Conservation (phyloP, 1,140 invertebrate species). For the Macrobrachium rosenbergii region DNA sequence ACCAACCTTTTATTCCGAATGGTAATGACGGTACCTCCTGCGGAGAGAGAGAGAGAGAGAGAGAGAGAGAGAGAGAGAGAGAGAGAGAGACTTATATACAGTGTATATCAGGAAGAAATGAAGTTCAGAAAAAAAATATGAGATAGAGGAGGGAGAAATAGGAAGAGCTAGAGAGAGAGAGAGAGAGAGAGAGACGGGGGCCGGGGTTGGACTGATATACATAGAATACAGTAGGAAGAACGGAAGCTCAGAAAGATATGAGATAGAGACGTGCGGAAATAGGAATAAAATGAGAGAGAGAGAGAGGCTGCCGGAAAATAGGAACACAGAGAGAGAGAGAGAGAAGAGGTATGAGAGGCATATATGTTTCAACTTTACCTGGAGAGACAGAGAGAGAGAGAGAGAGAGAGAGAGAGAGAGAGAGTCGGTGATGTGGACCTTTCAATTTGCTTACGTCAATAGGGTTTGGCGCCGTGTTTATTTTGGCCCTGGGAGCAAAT, state of each 20-base stretch:
- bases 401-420: constrained; percentile 22
- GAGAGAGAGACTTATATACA: too few species aligned
- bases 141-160: not conserved
- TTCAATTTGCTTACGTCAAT: not conserved
- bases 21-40: too few species aligned
- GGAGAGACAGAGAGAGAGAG: constrained; percentile 10
- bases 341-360: constrained; percentile 10
- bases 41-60: too few species aligned
- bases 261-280: too few species aligned
- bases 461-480: not conserved
- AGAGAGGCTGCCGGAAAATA: not conserved
- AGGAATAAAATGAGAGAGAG: not conserved
- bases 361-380: not conserved
- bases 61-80: not conserved
- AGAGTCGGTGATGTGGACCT: not conserved
- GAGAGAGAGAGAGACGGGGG: constrained; percentile 23
- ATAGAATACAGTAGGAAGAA: too few species aligned
- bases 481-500: too few species aligned
- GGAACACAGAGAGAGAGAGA: constrained; percentile 8
- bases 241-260: too few species aligned
- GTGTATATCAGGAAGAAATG: too few species aligned
- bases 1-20: too few species aligned
- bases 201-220: too few species aligned
- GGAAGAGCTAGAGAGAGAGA: constrained; percentile 3
- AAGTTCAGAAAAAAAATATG: too few species aligned